Evolutionary conservation across 2,888 invertebrate species (phyloP).

Genomic region (Harpalus rufipes): DNA sequence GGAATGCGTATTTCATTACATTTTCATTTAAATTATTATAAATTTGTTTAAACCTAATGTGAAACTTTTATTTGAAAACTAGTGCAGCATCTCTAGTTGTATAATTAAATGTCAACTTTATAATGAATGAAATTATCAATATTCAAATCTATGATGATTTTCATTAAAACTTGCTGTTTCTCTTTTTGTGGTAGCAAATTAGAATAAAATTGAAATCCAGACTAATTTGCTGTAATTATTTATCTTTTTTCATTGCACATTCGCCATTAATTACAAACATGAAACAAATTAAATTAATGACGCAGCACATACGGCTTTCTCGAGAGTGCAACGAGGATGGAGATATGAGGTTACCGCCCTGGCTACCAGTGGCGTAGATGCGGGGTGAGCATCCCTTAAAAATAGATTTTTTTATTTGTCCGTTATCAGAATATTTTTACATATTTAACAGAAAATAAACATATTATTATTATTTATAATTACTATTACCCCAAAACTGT

Average conservation of each 20-base stretch:
- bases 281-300: slow-evolving; percentile 63
- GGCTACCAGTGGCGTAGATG: slow-evolving; percentile 20
- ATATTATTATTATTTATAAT: too few species aligned
- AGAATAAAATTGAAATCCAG: slow-evolving; percentile 62
- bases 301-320: slow-evolving; percentile 42
- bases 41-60: neutral
- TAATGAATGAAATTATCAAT: slow-evolving; percentile 28
- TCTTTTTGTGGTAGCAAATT: slow-evolving; percentile 55
- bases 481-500: too few species aligned
- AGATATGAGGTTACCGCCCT: slow-evolving; percentile 53
- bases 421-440: neutral
- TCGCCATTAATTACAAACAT: slow-evolving; percentile 63
- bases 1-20: too few species aligned
- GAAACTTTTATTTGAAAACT: neutral
- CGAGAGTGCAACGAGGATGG: slow-evolving; percentile 37
- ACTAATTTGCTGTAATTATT: slow-evolving; percentile 56
- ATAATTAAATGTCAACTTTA: neutral
- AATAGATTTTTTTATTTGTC: neutral
- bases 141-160: slow-evolving; percentile 23
- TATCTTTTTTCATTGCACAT: slow-evolving; percentile 59
- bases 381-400: neutral
- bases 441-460: neutral
- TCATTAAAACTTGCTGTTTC: slow-evolving; percentile 47
- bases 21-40: too few species aligned
- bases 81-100: neutral